Conservation (phyloP, 1,140 invertebrate species). For the Drosophila santomea region DNA sequence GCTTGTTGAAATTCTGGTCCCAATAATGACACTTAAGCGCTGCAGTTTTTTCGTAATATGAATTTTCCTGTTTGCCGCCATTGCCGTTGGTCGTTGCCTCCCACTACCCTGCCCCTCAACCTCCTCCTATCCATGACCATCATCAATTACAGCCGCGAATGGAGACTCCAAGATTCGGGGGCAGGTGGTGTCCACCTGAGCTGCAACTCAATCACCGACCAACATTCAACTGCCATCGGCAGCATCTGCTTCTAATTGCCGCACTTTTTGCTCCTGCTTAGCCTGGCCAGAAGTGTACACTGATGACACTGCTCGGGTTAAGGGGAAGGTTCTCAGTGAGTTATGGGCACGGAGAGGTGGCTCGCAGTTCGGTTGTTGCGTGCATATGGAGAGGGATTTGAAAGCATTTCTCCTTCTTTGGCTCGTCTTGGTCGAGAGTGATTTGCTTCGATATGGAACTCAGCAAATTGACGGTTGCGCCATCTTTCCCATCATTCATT, state of each 20-base stretch:
- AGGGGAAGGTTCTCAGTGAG: constrained; percentile 18
- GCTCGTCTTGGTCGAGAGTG: constrained; percentile 15
- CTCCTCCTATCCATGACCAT: constrained; percentile 2
- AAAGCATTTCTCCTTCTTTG: constrained; percentile 53
- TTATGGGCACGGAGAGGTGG: constrained; percentile 55
- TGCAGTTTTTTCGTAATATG: constrained; percentile 81
- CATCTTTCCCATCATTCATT: constrained; percentile 31
- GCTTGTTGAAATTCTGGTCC: constrained; percentile 79
- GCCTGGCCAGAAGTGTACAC: constrained; percentile 33
- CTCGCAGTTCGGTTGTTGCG: constrained; percentile 31
- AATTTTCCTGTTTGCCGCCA: constrained; percentile 74
- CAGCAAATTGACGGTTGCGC: constrained; percentile 66
- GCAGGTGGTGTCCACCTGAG: constrained; percentile 54
- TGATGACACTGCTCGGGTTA: constrained; percentile 1
- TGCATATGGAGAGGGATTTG: constrained; percentile 39
- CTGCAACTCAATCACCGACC: constrained; percentile 74
- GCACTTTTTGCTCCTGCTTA: constrained; percentile 51
- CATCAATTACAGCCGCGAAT: constrained; percentile 67
- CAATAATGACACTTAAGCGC: constrained; percentile 82
- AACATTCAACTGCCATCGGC: constrained; percentile 61
- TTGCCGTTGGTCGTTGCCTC: constrained; percentile 33
- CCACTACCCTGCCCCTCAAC: constrained; percentile 1
- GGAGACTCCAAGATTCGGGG: constrained; percentile 3
- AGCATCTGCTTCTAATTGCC: constrained; percentile 72
- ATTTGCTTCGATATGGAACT: constrained; percentile 15